A percentile compares a stretch with the other conserved stretches of the same genome.
Evolutionary conservation across 1,140 invertebrate genomes (phyloP).

Genomic region (Amyelois transitella): DNA sequence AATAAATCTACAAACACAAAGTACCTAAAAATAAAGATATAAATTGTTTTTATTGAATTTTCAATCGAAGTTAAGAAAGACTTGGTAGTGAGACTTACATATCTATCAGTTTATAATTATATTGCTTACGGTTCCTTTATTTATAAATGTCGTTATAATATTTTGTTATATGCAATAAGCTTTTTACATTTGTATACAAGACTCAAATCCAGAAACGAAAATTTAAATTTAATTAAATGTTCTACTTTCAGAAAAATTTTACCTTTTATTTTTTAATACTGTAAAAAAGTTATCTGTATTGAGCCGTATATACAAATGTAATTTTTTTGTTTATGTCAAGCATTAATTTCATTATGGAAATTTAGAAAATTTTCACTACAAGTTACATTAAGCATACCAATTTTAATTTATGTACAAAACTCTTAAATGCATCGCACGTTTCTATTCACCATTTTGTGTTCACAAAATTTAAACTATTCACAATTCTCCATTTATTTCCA

Average conservation of each 20-base stretch:
- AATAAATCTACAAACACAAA: slow-evolving; percentile 1
- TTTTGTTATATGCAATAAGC: slow-evolving; percentile 42
- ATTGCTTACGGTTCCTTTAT: slow-evolving; percentile 55
- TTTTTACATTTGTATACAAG: slow-evolving; percentile 21
- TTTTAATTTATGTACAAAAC: slow-evolving; percentile 71
- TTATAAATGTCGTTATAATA: slow-evolving; percentile 29
- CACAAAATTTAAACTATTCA: slow-evolving; percentile 9
- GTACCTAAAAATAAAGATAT: neutral
- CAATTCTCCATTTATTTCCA: neutral
- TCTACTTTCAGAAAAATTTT: neutral
- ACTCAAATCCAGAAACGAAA: neutral
- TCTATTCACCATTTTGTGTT: slow-evolving; percentile 23
- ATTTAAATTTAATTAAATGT: neutral
- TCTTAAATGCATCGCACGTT: slow-evolving; percentile 43
- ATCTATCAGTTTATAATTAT: slow-evolving; percentile 49
- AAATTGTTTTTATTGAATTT: neutral
- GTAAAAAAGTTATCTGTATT: neutral
- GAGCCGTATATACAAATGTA: slow-evolving; percentile 25
- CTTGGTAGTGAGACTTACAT: slow-evolving; percentile 32
- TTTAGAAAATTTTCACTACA: slow-evolving; percentile 55
- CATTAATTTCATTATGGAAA: slow-evolving; percentile 55
- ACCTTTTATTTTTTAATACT: neutral
- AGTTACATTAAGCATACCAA: slow-evolving; percentile 63
- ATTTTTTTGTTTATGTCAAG: slow-evolving; percentile 25
- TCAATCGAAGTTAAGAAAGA: slow-evolving; percentile 29